Conservation (phyloP, 2,113 vertebrate genomes). For the Poeciliopsis turrubarensis region DNA sequence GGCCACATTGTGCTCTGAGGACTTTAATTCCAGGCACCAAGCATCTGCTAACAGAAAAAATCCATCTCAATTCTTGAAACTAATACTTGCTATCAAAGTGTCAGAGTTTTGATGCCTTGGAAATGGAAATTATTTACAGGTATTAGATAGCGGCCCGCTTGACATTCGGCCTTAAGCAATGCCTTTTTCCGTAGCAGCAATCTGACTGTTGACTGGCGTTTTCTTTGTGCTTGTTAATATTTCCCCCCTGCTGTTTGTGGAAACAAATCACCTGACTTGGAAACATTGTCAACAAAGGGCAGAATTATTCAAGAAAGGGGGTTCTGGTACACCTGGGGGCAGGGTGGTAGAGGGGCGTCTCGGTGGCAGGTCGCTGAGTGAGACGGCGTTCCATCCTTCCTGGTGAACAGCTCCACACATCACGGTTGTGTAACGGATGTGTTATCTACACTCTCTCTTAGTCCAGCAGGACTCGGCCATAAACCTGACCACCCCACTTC, state of each 20-base stretch:
- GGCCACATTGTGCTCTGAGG: conserved; percentile 51
- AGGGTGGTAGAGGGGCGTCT: conserved; percentile 57
- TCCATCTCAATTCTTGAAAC: conserved; percentile 38
- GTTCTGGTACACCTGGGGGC: conserved; percentile 64
- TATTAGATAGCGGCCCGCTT: conserved; percentile 9
- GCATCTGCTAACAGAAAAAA: conserved; percentile 18
- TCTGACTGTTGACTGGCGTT: conserved; percentile 52
- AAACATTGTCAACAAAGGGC: conserved; percentile 81
- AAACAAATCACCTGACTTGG: conserved; percentile 73
- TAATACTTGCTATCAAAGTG: conserved; percentile 22
- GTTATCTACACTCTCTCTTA: conserved; percentile 8
- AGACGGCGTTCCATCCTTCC: conserved; percentile 65
- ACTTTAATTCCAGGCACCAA: conserved; percentile 39
- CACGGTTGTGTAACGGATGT: conserved; percentile 43
- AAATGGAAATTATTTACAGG: conserved; percentile 39
- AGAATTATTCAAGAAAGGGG: conserved; percentile 71
- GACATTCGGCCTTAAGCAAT: conserved; percentile 9
- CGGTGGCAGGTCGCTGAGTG: conserved; percentile 69
- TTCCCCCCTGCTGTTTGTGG: conserved; percentile 66
- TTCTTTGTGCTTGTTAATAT: conserved; percentile 63
- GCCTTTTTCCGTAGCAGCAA: not conserved
- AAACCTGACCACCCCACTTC: not conserved
- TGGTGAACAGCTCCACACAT: conserved; percentile 61
- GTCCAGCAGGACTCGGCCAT: conserved; percentile 35
- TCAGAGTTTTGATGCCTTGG: conserved; percentile 14